A percentile compares a stretch with the other conserved stretches of the same genome.
Conservation (phyloP, 2,113 vertebrate genomes). For the Mandrillus leucophaeus region DNA sequence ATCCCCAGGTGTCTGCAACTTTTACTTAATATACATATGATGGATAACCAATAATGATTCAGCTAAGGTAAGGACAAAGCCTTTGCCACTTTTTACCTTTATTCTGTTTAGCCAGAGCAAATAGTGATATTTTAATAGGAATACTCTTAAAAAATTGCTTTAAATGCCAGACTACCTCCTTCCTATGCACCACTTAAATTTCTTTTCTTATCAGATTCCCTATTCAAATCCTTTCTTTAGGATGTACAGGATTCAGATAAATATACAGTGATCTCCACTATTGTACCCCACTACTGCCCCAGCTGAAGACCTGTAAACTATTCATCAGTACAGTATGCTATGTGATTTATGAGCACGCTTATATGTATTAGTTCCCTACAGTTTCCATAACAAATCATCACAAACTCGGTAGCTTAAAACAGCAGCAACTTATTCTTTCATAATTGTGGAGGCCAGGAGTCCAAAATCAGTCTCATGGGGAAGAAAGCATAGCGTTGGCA, state of each 20-base stretch:
- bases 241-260: constrained; percentile 10
- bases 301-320: not conserved
- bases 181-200: not conserved
- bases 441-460: not conserved
- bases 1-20: not conserved
- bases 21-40: not conserved
- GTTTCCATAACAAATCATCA: not conserved
- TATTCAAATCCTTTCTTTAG: not conserved
- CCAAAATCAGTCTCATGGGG: not conserved
- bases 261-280: not conserved
- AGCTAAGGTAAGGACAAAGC: not conserved
- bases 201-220: not conserved
- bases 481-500: not conserved
- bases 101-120: constrained; percentile 34
- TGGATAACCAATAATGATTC: not conserved
- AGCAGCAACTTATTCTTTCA: not conserved
- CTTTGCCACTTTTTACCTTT: not conserved
- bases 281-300: not conserved
- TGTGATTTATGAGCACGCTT: not conserved
- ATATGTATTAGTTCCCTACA: not conserved
- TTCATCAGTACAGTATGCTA: not conserved
- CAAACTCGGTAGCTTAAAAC: not conserved
- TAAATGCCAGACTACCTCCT: not conserved
- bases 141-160: not conserved
- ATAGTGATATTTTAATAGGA: not conserved